Conservation (phyloP, 2,797 vertebrate species). For the Gambelia wislizenii region DNA sequence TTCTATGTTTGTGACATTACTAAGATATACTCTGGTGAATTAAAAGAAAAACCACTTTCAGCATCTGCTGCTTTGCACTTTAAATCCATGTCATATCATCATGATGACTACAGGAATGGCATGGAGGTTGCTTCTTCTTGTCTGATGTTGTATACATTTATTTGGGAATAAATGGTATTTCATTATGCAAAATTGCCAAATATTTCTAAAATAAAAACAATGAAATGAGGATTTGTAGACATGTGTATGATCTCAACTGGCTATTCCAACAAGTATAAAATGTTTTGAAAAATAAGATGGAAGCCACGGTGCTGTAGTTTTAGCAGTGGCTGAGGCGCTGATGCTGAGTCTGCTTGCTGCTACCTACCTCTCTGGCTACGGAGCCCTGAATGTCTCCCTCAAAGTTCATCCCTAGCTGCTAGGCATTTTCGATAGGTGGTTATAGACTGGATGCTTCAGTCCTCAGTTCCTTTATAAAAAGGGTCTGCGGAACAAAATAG, state of each 20-base stretch:
- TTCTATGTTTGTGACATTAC: not conserved
- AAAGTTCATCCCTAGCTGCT: not conserved
- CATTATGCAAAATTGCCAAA: too few relatives aligned
- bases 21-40: not conserved
- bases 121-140: too few relatives aligned
- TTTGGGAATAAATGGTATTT: too few relatives aligned
- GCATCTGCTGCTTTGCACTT: too few relatives aligned
- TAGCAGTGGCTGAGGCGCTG: not conserved
- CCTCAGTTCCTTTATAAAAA: not conserved
- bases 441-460: conserved; percentile 7
- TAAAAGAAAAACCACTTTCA: too few relatives aligned
- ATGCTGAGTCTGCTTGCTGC: too few relatives aligned
- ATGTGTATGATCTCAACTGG: not conserved
- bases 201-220: too few relatives aligned
- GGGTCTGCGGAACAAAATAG: conserved; percentile 24
- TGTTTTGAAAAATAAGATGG: not conserved
- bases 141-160: too few relatives aligned
- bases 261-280: not conserved
- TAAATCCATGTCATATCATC: too few relatives aligned
- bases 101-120: too few relatives aligned
- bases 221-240: not conserved
- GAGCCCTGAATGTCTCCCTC: not conserved
- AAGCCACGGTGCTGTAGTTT: not conserved
- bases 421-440: not conserved
- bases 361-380: not conserved